Percentiles rank a stretch among this genome's conserved stretches.
These are phyloP conservation scores for Thereva nobilitata DNA, from an alignment of 2,888 invertebrate species.

Conservation along the genomic window DNA sequence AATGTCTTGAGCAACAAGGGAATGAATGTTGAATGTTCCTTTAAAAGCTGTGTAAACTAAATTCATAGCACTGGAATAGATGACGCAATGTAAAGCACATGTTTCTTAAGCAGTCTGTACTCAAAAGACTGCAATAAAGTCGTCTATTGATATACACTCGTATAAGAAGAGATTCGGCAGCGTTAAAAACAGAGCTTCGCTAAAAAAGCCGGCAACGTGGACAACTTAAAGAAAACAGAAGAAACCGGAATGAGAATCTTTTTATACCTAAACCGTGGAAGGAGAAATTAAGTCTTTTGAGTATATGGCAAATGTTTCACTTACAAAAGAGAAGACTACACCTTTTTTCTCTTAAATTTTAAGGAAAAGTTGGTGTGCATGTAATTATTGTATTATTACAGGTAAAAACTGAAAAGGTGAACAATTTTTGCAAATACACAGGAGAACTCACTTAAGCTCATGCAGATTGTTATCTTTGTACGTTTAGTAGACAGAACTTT, in stretches of 20 bases:
- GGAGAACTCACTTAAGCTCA: too few relatives aligned
- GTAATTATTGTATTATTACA: too few relatives aligned
- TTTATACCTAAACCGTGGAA: conserved; percentile 1
- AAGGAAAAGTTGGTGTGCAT: too few relatives aligned
- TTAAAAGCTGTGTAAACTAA: not conserved
- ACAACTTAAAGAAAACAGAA: not conserved
- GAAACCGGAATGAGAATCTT: not conserved
- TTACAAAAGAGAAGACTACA: conserved; percentile 1
- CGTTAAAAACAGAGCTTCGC: conserved; percentile 2
- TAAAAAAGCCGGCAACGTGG: conserved; percentile 25
- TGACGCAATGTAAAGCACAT: conserved; percentile 36
- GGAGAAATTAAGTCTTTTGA: not conserved
- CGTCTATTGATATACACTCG: too few relatives aligned
- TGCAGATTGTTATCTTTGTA: too few relatives aligned
- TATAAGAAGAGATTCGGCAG: not conserved
- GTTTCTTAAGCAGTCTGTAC: conserved; percentile 9
- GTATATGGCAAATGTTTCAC: not conserved
- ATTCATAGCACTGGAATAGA: not conserved
- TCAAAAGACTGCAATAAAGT: too few relatives aligned
- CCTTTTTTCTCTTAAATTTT: too few relatives aligned
- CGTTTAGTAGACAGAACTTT: too few relatives aligned
- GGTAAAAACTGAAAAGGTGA: too few relatives aligned
- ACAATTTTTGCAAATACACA: too few relatives aligned
- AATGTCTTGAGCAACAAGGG: too few relatives aligned
- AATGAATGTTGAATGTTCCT: too few relatives aligned